Evolutionary conservation across 2,113 vertebrate species (phyloP).

Genomic region (Caloenas nicobarica): DNA sequence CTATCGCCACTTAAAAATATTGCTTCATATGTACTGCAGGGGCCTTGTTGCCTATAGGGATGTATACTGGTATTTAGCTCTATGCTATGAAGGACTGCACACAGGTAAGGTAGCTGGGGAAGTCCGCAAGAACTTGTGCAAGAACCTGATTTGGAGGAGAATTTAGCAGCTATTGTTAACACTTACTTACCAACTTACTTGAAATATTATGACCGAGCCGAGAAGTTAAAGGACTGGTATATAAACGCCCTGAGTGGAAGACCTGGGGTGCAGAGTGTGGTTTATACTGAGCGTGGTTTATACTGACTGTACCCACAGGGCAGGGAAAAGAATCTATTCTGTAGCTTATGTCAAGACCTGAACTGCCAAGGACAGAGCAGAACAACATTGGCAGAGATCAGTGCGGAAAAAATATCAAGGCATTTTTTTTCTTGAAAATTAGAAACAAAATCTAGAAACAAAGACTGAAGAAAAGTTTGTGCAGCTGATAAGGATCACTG

Average conservation of each 20-base stretch:
- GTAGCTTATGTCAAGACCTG: background rate
- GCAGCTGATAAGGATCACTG: background rate
- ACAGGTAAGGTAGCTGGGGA: background rate
- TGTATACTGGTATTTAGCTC: background rate
- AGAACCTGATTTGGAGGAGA: background rate
- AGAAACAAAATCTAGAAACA: slow-evolving; percentile 12
- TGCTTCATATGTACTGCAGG: background rate
- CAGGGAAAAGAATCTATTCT: slow-evolving; percentile 11
- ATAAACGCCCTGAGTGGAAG: background rate
- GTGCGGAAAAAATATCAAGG: background rate
- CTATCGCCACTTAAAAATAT: background rate
- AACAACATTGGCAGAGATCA: slow-evolving; percentile 28
- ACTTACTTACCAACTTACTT: background rate
- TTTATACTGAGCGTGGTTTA: background rate
- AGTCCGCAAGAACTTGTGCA: background rate
- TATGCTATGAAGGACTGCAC: background rate
- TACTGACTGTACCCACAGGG: background rate
- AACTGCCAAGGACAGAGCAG: slow-evolving; percentile 50
- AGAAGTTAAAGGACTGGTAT: background rate
- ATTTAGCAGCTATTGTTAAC: background rate
- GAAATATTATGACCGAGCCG: background rate
- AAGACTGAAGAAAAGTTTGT: slow-evolving; percentile 8
- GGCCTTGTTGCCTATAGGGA: background rate
- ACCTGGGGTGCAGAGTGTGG: background rate
- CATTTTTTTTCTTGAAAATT: slow-evolving; percentile 55